These are phyloP conservation scores for Pristionchus entomophagus DNA, from an alignment of 2,888 invertebrate species.

Conservation along the genomic window DNA sequence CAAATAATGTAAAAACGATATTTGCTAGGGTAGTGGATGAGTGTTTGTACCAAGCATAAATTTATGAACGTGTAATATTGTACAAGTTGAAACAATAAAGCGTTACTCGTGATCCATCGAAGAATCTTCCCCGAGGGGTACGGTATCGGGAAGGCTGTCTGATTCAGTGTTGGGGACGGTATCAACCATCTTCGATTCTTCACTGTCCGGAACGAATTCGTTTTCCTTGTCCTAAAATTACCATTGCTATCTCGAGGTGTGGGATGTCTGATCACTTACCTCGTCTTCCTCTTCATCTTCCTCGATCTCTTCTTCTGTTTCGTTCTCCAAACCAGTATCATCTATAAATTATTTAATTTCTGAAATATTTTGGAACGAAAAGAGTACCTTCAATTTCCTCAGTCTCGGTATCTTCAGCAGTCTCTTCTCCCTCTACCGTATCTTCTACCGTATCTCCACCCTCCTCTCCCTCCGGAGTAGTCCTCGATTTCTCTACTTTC, in stretches of 20 bases:
- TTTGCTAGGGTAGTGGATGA: not conserved
- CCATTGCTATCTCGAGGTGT: not conserved
- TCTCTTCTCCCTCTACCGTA: slow-evolving; percentile 4
- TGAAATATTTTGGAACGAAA: too few relatives aligned
- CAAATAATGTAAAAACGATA: not conserved
- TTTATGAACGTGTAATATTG: slow-evolving; percentile 39
- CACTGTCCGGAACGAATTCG: not conserved
- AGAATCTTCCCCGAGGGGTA: slow-evolving; percentile 20
- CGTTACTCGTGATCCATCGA: slow-evolving; percentile 39
- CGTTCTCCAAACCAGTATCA: not conserved
- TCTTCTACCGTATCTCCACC: not conserved
- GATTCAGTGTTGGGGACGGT: not conserved
- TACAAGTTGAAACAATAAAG: slow-evolving; percentile 10
- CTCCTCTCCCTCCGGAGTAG: slow-evolving; percentile 11
- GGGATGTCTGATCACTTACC: not conserved
- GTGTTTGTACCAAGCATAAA: not conserved
- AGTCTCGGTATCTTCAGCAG: not conserved
- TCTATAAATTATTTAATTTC: not conserved
- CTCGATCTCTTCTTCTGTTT: not conserved
- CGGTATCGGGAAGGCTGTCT: slow-evolving; percentile 40
- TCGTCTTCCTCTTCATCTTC: slow-evolving; percentile 3
- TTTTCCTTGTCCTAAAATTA: slow-evolving; percentile 44
- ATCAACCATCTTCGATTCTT: not conserved
- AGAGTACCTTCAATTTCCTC: slow-evolving; percentile 9
- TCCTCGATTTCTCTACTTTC: slow-evolving; percentile 45